Evolutionary conservation across 2,113 vertebrate genomes (phyloP).

Genomic region (Empidonax traillii): DNA sequence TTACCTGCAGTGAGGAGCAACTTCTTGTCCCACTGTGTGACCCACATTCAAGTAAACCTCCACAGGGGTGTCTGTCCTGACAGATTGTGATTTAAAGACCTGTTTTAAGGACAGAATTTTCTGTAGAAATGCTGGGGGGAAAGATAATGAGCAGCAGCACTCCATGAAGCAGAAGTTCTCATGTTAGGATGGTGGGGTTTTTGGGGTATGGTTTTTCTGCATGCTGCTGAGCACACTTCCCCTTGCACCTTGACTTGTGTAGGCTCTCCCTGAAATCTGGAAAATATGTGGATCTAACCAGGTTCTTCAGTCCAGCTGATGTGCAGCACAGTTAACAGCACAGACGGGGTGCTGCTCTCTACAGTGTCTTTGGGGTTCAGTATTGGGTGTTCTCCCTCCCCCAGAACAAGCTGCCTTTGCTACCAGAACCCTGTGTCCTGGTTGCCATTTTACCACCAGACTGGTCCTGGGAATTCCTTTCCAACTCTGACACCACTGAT

Average conservation of each 20-base stretch:
- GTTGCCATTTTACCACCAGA: neutral
- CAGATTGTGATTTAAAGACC: neutral
- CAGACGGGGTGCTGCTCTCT: neutral
- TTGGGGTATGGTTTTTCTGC: neutral
- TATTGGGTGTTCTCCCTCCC: neutral
- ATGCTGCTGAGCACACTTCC: neutral
- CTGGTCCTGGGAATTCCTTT: neutral
- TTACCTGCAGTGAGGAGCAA: neutral
- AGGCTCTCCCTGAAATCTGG: neutral
- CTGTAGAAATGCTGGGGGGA: neutral
- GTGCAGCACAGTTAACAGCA: neutral
- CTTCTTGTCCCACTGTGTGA: neutral
- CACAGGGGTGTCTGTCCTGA: neutral
- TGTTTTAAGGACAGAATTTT: neutral
- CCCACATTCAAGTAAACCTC: too few species aligned
- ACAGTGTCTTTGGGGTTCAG: neutral
- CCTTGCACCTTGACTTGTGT: neutral
- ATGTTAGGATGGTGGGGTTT: too few species aligned
- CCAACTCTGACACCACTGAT: neutral
- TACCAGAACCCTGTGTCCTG: neutral
- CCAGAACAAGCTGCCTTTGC: neutral
- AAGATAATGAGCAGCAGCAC: neutral
- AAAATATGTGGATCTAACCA: neutral
- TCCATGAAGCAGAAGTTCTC: neutral
- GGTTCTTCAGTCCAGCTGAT: neutral